Base-by-base conservation (phyloP, 2,113 vertebrate genomes). In the Tachysurus vachellii region DNA sequence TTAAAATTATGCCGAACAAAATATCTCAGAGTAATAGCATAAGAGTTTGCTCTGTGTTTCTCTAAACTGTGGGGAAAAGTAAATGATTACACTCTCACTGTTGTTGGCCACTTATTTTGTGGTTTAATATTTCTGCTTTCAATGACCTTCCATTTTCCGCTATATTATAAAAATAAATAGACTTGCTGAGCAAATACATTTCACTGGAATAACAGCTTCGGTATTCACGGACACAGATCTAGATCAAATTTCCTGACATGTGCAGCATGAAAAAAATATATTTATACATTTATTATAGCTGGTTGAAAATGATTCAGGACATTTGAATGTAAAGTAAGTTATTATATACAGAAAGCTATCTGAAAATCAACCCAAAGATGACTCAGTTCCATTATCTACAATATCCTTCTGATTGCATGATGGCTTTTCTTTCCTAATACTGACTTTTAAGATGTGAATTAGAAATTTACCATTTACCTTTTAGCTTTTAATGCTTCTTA, bases 1-100 rank as follows among this genome's bases (percentile, higher is more conserved):
- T 31, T 77, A 87, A 82, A 85, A 87, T 79, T 85, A 47, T 77
- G 53, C n/a, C 57, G 59, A 47, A 89, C 77, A 81, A 80, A 86
- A 82, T 50, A 73, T 53, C 54, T 61, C 57, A 47, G 73, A 59
- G 64, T 64, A 80, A 80, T 66, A 76, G 50, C 81, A 84, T 64
- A 62, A 54, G 79, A 80, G 53, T 21, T 42, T 12, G 44, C 19
- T 36, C 26, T 71, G 53, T 56, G 19, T 71, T 47, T 85, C 88
- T 85, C 83, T 90, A 91, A 82, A 59, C 21, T 26, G 66, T 31
- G 54, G 26, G 28, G 16, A 11, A 82, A 82, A 81, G 54, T 61
- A 73, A 75, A 57, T 23, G 56, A 82, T 82, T 82, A 10, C 26
- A 50, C 31, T 23, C 80, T 83, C 44, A 3, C 57, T 54, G 80